A percentile compares a stretch with the other conserved stretches of the same genome.
These are phyloP conservation scores for Clarias pachynema DNA, from an alignment of 2,797 vertebrate genomes.

Conservation along the genomic window DNA sequence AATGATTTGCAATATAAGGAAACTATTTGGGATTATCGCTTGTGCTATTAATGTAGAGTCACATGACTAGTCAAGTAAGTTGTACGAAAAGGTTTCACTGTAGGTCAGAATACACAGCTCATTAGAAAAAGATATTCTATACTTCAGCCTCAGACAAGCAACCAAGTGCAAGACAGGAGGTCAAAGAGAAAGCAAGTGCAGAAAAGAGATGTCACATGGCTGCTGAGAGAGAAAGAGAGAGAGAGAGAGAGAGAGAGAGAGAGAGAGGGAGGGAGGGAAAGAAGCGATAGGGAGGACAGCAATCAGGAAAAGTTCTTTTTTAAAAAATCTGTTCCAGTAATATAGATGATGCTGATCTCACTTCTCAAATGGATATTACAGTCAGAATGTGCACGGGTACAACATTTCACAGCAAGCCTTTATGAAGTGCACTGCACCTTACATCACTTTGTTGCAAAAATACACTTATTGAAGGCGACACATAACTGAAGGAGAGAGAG, in stretches of 20 bases:
- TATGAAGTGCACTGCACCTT: background rate
- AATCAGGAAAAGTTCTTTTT: constrained; percentile 47
- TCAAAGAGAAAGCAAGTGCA: constrained; percentile 40
- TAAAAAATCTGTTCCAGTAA: constrained; percentile 42
- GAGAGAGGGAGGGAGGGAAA: constrained; percentile 30
- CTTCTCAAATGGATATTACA: constrained; percentile 43
- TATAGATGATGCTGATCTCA: constrained; percentile 41
- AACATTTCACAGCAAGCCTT: constrained; percentile 22
- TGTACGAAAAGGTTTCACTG: background rate
- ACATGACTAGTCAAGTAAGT: background rate
- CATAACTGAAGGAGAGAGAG: background rate
- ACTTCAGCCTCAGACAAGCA: constrained; percentile 43
- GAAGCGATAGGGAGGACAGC: constrained; percentile 21
- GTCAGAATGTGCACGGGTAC: constrained; percentile 18
- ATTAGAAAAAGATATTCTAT: constrained; percentile 7
- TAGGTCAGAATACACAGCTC: background rate
- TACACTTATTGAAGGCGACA: background rate
- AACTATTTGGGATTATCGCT: background rate
- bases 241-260: constrained; percentile 25
- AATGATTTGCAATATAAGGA: background rate
- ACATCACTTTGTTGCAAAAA: background rate
- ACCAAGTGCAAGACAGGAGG: constrained; percentile 35
- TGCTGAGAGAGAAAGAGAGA: constrained; percentile 35
- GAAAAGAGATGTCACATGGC: constrained; percentile 39
- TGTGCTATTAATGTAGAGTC: background rate